A percentile compares a stretch with the other conserved stretches of the same genome.
These are phyloP conservation scores for Corbicula japonica DNA, from an alignment of 2,888 invertebrate species.

Conservation along the genomic window DNA sequence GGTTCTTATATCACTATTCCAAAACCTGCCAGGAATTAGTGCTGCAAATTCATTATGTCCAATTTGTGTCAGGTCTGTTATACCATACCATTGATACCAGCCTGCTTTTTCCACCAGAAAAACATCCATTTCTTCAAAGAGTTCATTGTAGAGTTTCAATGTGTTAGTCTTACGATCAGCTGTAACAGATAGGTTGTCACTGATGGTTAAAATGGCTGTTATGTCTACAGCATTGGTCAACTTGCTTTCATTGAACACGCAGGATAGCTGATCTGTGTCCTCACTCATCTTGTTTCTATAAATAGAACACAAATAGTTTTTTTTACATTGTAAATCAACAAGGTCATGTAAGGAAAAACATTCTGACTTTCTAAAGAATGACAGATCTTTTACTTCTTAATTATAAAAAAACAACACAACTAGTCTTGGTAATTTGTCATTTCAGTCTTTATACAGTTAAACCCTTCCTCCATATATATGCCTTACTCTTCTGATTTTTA, in stretches of 20 bases:
- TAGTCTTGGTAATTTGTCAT: too few species aligned
- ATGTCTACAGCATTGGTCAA: background rate
- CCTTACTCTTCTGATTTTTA: too few species aligned
- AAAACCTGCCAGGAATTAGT: conserved; percentile 1
- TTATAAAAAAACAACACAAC: too few species aligned
- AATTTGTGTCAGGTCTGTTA: conserved; percentile 3
- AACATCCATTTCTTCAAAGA: background rate
- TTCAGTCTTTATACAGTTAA: too few species aligned
- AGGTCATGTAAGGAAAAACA: background rate
- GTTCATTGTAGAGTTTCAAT: background rate
- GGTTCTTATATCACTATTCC: conserved; percentile 2
- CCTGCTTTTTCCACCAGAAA: background rate
- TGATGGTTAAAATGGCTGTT: conserved; percentile 2
- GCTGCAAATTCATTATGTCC: background rate
- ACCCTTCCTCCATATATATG: too few species aligned
- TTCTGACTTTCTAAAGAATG: too few species aligned
- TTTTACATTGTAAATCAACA: background rate
- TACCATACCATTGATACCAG: background rate
- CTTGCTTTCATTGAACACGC: background rate
- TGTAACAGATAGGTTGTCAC: background rate
- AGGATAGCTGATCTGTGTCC: background rate
- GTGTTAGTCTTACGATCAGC: conserved; percentile 15
- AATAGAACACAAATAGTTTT: conserved; percentile 1
- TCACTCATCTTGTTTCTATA: background rate
- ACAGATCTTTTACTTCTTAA: too few species aligned